Base-by-base conservation (phyloP, 2,113 vertebrate species). In the Euleptes europaea region DNA sequence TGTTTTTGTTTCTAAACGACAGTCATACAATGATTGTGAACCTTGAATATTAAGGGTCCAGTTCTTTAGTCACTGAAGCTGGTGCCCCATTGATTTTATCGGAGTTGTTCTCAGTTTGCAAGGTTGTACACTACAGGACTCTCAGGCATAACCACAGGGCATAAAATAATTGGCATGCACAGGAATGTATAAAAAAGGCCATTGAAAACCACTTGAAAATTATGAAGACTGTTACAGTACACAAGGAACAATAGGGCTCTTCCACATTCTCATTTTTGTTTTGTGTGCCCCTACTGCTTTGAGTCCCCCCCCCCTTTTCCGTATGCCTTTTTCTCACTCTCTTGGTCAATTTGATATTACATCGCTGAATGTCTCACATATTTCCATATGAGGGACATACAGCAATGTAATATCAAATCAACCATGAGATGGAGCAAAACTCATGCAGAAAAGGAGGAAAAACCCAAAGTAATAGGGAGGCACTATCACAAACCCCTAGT, bases 181-280 rank as follows among this genome's bases (percentile, higher is more conserved):
- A 83, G 23, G 76, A 91, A 57, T 0, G 82, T 86, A 19, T 2
- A 80, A 17, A 65, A 3, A 70, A 38, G 76, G 40, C 15, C 38
- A 67, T 1, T 0, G 1, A 17, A 0, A 0, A 1, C 51, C 5
- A 5, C 44, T 12, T n/a, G 80, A 78, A 63, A 90, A 35, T 2
- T 47, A 42, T 7, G 4, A 19, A 12, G 42, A 44, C 35, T 87
- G 72, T 1, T 1, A 31, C 11, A 47, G 80, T 88, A 9, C 1
- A 78, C 0, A 5, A 4, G 82, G 84, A 90, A 42, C 26, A 35
- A 31, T 19, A 54, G 51, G 51, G 15, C 51, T 19, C 51, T 54
- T 54, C 51, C 5, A 5, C 51, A 54, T 54, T 54, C 13, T 54
- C 15, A 3, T 54, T 54, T 54, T 54, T 17, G 19, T 54, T 54